A percentile compares a stretch with the other conserved stretches of the same genome.
These are phyloP conservation scores for Lymantria monacha DNA, from an alignment of 2,888 invertebrate genomes.

Conservation along the genomic window DNA sequence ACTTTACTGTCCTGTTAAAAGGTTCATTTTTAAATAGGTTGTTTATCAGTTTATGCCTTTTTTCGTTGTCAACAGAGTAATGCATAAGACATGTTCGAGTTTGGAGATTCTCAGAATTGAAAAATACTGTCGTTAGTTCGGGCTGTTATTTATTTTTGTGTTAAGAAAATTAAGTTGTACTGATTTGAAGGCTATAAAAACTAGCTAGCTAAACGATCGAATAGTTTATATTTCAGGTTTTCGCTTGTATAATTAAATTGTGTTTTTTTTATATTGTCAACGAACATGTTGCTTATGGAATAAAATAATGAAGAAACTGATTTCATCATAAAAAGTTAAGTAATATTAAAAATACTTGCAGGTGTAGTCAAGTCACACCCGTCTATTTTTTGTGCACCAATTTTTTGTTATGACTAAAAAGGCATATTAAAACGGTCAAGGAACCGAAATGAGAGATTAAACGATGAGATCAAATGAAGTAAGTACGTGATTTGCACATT, in stretches of 20 bases:
- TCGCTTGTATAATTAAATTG: conserved; percentile 11
- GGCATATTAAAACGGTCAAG: conserved; percentile 15
- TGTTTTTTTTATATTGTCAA: conserved; percentile 14
- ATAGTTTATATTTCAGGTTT: conserved; percentile 17
- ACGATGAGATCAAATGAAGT: conserved; percentile 9
- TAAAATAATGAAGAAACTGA: too few relatives aligned
- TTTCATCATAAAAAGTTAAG: too few relatives aligned
- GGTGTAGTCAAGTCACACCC: conserved; percentile 14
- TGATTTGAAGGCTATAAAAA: conserved; percentile 48
- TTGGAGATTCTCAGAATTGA: conserved; percentile 63
- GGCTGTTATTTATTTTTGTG: conserved; percentile 44
- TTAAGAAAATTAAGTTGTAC: conserved; percentile 64
- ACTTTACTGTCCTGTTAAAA: conserved; percentile 4
- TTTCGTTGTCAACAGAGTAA: conserved; percentile 37
- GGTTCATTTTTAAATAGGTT: conserved; percentile 19
- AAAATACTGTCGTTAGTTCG: conserved; percentile 54
- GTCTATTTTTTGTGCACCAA: conserved; percentile 9
- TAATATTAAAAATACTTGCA: conserved; percentile 10
- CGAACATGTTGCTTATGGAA: not conserved
- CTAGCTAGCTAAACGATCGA: conserved; percentile 32
- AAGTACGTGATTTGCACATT: conserved; percentile 12
- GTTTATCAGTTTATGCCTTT: conserved; percentile 36
- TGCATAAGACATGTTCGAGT: conserved; percentile 65
- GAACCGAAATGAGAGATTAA: conserved; percentile 8
- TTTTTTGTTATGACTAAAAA: conserved; percentile 12